phyloP scores from a whole-genome alignment of 2,888 invertebrate genomes.

The Chirona hameri region DNA sequence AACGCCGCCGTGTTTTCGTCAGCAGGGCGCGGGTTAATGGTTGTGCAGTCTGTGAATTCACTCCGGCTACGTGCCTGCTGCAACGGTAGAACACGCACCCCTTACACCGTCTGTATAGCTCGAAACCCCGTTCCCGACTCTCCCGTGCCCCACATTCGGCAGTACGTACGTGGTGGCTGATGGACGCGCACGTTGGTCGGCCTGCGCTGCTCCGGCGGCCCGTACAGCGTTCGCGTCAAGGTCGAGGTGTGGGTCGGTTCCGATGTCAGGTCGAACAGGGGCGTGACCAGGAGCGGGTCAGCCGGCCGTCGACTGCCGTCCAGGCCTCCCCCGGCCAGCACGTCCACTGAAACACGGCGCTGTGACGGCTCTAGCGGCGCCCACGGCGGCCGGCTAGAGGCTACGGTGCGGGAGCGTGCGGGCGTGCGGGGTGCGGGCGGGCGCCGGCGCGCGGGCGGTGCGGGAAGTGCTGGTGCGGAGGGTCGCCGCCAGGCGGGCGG shows the following conservation, averaged over 20 bases:
- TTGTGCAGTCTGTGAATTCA: no score
- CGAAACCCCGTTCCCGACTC: no score
- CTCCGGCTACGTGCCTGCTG: not conserved
- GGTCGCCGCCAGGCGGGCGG: not conserved
- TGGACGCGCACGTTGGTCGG: not conserved
- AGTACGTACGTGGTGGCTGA: not conserved
- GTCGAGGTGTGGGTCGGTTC: not conserved
- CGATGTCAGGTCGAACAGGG: not conserved
- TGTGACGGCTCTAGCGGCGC: not conserved
- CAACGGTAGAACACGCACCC: no score
- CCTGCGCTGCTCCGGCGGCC: not conserved
- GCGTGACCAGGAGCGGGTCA: slow-evolving; percentile 1
- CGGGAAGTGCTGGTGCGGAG: not conserved
- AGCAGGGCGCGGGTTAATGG: no score
- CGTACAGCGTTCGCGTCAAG: not conserved
- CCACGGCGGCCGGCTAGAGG: not conserved
- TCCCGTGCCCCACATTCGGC: not conserved
- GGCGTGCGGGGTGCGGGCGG: not conserved
- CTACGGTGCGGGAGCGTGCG: not conserved
- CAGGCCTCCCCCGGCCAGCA: not conserved
- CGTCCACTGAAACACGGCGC: slow-evolving; percentile 1
- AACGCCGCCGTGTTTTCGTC: no score
- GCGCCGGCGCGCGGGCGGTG: no score
- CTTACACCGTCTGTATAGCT: no score
- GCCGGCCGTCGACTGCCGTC: not conserved